These are phyloP conservation scores for Penaeus chinensis DNA, from an alignment of 1,140 invertebrate genomes.

Conservation along the genomic window DNA sequence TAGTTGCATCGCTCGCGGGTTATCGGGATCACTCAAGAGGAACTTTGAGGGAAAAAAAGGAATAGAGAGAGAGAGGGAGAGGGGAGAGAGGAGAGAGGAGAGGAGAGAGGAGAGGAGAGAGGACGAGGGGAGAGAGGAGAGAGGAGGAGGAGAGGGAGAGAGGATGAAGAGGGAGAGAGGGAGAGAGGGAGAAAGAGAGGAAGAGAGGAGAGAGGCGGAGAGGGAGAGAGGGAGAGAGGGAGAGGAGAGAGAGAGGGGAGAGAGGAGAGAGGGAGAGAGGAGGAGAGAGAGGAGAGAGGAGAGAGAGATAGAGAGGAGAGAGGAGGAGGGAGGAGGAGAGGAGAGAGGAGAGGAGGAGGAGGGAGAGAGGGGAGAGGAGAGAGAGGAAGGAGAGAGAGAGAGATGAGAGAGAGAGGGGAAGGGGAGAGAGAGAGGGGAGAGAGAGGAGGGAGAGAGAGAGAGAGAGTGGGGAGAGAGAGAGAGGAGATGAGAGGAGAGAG, in stretches of 20 bases:
- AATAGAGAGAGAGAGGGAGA: neutral
- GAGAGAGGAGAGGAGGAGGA: neutral
- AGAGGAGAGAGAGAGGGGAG: neutral
- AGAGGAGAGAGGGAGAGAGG: neutral
- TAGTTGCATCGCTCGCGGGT: too few species aligned
- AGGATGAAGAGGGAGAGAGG: slow-evolving; percentile 2
- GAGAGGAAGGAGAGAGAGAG: neutral
- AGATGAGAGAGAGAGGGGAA: neutral
- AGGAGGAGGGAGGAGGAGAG: too few species aligned
- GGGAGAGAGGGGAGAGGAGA: neutral
- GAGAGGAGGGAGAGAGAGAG: neutral
- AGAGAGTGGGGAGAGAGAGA: neutral
- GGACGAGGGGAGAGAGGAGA: neutral
- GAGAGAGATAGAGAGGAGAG: too few species aligned
- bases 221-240: neutral
- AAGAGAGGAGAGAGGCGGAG: neutral
- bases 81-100: neutral
- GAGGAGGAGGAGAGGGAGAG: neutral
- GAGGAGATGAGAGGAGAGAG: neutral
- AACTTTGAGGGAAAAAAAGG: neutral
- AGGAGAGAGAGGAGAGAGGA: neutral
- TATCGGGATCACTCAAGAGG: too few species aligned
- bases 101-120: neutral
- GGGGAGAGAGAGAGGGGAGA: too few species aligned
- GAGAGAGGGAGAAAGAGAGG: neutral